Evolutionary conservation across 2,797 vertebrate genomes (phyloP).

Genomic region (Sitta carolinensis): DNA sequence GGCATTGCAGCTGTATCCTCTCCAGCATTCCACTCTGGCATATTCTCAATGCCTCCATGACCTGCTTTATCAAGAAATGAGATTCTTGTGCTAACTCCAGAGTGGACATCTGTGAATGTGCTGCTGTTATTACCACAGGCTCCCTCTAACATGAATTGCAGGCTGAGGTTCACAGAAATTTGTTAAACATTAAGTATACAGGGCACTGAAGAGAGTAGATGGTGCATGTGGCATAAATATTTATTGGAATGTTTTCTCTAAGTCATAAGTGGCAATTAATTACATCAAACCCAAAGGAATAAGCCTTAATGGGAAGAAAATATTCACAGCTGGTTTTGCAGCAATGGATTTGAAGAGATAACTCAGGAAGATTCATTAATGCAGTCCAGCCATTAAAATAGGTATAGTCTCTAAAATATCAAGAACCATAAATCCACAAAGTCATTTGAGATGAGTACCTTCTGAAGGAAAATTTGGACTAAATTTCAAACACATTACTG

Average conservation of each 20-base stretch:
- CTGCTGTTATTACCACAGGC: background rate
- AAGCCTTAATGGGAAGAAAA: constrained; percentile 52
- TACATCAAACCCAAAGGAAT: constrained; percentile 50
- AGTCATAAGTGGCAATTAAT: constrained; percentile 59
- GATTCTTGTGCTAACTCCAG: background rate
- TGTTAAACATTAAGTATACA: background rate
- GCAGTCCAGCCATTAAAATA: background rate
- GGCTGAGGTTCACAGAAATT: background rate
- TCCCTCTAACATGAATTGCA: background rate
- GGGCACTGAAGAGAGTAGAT: constrained; percentile 2
- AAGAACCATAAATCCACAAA: background rate
- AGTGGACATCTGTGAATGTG: background rate
- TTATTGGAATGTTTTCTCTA: constrained; percentile 63
- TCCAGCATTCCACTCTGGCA: background rate
- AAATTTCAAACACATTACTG: background rate
- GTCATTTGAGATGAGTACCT: background rate
- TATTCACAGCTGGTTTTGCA: constrained; percentile 35
- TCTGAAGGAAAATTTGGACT: background rate
- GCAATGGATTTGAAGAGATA: background rate
- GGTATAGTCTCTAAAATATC: constrained; percentile 2
- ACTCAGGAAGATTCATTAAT: background rate
- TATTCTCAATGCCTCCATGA: background rate
- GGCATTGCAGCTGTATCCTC: background rate
- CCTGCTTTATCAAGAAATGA: background rate
- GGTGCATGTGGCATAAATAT: constrained; percentile 49